Evolutionary conservation across 2,888 invertebrate species (phyloP), one percentile per base, ranked within the genome.

Genomic region (Phlogophora meticulosa): DNA sequence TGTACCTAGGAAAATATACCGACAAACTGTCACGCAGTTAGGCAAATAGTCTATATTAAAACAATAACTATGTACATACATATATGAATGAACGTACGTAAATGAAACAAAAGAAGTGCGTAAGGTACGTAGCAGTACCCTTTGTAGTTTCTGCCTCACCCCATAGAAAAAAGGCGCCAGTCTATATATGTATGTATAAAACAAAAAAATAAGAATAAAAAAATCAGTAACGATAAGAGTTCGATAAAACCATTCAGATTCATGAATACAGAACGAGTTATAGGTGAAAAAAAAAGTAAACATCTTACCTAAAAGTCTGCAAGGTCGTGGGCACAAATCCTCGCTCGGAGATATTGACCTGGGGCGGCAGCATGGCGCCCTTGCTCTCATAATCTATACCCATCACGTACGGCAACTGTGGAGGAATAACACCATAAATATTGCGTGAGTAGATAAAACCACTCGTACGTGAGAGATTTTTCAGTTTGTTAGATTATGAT

Each of bases 331-430:
- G 98, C 75, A 98, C 97, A 85, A 96, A 96, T 53, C 98, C 98
- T 81, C 96, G 96, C 84, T 97, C 97, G 60, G 98, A 97, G 86
- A 98, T 98, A 95, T 98, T 98, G 87, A 98, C 97, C 87, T 97
- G 97, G 15, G 98, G 98, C 80, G 97, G 96, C 85, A 97, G 93
- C 95, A 98, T 96, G 81, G 98, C 98, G 85, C 97, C 97, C 77
- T 97, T 96, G 88, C 97, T 97, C 91, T 97, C 97, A 91, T 98
- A 97, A 90, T 97, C 97, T 87, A 98, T 96, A 78, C 96, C 96
- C 96, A 98, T 97, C 90, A 97, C 97, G 94, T 98, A 98, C 85
- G 97, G 96, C 90, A 98, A 94, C 98, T 98, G 96, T 13, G 91
- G 87, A 89, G 81, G 78, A 84, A 83, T 86, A 85, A 85, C 86